Base-by-base conservation (phyloP, 2,113 vertebrate species). In the Chaetodon auriga region DNA sequence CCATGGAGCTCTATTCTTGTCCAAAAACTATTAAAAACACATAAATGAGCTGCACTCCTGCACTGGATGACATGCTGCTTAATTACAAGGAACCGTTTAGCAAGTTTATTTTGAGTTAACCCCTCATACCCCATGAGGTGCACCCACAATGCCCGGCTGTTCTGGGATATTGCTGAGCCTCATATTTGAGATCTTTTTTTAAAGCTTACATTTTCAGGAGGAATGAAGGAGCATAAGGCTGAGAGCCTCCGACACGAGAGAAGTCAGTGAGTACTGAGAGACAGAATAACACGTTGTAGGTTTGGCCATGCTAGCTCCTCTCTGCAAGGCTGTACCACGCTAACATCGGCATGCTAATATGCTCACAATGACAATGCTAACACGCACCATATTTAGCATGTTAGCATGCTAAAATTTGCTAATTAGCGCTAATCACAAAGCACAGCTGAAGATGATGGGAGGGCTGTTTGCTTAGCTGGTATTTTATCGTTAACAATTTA, bases 1-100 rank as follows among this genome's bases (percentile, higher is more conserved):
- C 64, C 43, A 23, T 2, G 36, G 54, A 81, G 25, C 43, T 62
- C 12, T 10, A 35, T 18, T 81, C 53, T 87, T 49, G 57, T 63
- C 70, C 13, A 65, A 23, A 58, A 62, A 58, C 25, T 48, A 11
- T 61, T 41, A 38, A 69, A 65, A 81, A 30, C 43, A 70, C n/a
- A 19, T 60, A 21, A 63, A 30, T 79, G 19, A 66, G 15, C 23
- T 35, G 4, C 35, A 51, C 35, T 71, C 45, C 16, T 69, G 3
- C 45, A 68, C 5, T 51, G 48, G 11, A 36, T 5, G 21, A 45
- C 19, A 11, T 48, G 6, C 38, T 57, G 58, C 23, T 70, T 68
- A 16, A 62, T 53, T 54, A 45, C 6, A 80, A 25, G 11, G 11
- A 64, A 23, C 10, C n/a, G 35, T 35, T 62, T 5, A 61, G 9